Evolutionary conservation across 2,113 vertebrate genomes (phyloP).

Genomic region (Indicator indicator): DNA sequence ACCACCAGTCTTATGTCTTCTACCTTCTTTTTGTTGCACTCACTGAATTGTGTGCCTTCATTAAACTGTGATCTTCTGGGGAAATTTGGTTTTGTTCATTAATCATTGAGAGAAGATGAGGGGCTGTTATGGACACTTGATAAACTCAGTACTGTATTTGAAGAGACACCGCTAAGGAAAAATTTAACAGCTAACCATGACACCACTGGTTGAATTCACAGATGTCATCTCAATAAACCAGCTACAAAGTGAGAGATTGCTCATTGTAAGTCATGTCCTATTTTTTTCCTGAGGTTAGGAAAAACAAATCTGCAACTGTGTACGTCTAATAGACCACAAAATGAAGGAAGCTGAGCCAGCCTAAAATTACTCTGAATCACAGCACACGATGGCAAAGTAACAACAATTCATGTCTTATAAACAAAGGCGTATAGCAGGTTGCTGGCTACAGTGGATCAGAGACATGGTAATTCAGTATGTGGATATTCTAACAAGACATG

Average conservation of each 20-base stretch:
- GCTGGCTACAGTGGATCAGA: neutral
- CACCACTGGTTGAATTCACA: neutral
- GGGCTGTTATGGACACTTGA: neutral
- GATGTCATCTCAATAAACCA: neutral
- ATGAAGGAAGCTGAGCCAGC: slow-evolving; percentile 11
- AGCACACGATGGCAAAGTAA: neutral
- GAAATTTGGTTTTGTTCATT: neutral
- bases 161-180: neutral
- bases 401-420: neutral
- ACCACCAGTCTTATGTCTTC: neutral
- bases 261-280: neutral
- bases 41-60: neutral
- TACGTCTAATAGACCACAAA: neutral
- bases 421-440: neutral
- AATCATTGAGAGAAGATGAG: neutral
- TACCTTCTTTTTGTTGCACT: neutral
- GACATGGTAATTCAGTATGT: neutral
- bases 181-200: neutral
- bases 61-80: neutral
- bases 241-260: neutral
- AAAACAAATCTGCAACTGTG: neutral
- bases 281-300: slow-evolving; percentile 1
- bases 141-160: neutral
- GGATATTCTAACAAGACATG: neutral
- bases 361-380: neutral